Percentiles rank a stretch among this genome's conserved stretches.
Conservation (phyloP, 2,888 invertebrate species). For the Linhomoeus sp. region DNA sequence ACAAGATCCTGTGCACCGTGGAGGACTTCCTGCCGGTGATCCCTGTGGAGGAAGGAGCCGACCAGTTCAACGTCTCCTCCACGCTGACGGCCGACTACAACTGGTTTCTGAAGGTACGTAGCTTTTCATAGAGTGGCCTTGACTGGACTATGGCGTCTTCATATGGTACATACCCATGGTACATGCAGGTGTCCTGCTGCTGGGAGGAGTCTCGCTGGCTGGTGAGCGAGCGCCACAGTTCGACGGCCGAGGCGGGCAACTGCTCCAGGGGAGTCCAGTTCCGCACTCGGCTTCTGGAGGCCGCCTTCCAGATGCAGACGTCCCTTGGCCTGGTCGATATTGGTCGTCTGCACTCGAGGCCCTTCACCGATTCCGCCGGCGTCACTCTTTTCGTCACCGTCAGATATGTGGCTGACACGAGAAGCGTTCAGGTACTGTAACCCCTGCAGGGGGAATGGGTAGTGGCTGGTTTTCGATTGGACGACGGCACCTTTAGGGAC, state of each 20-base stretch:
- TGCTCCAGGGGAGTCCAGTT: constrained; percentile 71
- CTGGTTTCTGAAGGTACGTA: constrained; percentile 76
- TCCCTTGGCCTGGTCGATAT: constrained; percentile 65
- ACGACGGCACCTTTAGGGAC: constrained; percentile 40
- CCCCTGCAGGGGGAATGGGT: constrained; percentile 51
- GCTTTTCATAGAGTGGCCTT: no score
- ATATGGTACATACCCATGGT: no score
- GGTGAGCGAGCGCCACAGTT: not conserved
- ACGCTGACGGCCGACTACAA: constrained; percentile 79
- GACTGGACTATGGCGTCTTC: not conserved
- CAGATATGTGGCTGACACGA: constrained; percentile 55
- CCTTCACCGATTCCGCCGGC: constrained; percentile 63
- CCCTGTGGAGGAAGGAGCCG: constrained; percentile 74
- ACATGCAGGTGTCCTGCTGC: constrained; percentile 58
- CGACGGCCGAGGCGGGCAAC: constrained; percentile 43
- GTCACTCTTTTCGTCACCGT: constrained; percentile 74
- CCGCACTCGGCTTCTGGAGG: constrained; percentile 69
- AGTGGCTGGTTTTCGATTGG: constrained; percentile 45
- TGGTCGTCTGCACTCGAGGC: constrained; percentile 79
- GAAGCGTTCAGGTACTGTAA: constrained; percentile 40
- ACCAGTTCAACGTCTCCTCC: constrained; percentile 46
- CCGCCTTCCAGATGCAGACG: constrained; percentile 67
- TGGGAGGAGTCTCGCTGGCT: constrained; percentile 88
- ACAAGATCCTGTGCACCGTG: constrained; percentile 80
- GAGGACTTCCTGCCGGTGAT: constrained; percentile 91